Base-by-base conservation (phyloP, 2,113 vertebrate species). In the Heteronetta atricapilla region DNA sequence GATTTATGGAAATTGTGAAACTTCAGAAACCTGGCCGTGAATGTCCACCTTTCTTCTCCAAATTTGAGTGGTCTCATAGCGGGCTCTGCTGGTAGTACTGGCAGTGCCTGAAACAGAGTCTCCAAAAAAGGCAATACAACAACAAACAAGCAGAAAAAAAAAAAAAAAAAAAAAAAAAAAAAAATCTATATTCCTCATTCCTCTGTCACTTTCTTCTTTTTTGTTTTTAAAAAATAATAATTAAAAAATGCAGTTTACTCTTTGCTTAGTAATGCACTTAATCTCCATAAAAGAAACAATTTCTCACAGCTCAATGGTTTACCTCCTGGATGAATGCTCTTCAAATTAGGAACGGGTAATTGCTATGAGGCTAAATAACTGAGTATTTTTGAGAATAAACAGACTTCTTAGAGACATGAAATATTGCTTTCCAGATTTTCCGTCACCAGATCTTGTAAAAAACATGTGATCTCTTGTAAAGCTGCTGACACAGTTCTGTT, bases 331-430 rank as follows among this genome's bases (percentile, higher is more conserved):
- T 2, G 26, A 97, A 91, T 86, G 81, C 95, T 96, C 95, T 95
- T 97, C 91, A 95, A 95, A 96, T 97, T 97, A 92, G 95, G 90
- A 96, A 85, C 93, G 96, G 93, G 82, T 97, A 96, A 97, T 97
- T 97, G 96, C 94, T 95, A 82, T 53, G 95, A 88, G 89, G 97
- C 91, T 98, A 96, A 97, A 97, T 96, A 97, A 93, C 88, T 78
- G 81, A 83, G 78, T 75, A 90, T 95, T 97, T 98, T 95, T 97
- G 97, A 97, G 97, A 98, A 97, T 87, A 97, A 97, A 97, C 94
- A 97, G 70, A 58, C 95, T 97, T 97, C 88, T 95, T 91, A 95
- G 88, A 95, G 78, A 76, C 95, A 94, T 95, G 81, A 97, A 96
- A 87, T 95, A 95, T 25, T 63, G 31, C 53, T 92, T 92, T 88